Percentiles rank a stretch among this genome's conserved stretches.
Evolutionary conservation across 2,888 invertebrate species (phyloP).

Genomic region (Thera obeliscata): DNA sequence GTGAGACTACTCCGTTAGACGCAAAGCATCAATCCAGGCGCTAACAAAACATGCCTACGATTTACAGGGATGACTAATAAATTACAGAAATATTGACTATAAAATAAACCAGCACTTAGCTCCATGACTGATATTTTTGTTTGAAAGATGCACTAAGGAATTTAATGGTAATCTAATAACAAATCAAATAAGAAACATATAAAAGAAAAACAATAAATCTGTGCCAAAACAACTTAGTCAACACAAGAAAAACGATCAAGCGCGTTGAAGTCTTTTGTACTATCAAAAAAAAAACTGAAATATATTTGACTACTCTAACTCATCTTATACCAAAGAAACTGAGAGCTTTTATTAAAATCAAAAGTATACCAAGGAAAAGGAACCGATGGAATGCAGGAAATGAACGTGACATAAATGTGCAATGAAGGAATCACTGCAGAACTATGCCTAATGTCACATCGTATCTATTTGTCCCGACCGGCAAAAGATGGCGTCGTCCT

Average conservation of each 20-base stretch:
- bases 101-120: too few species aligned
- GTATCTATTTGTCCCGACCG: slow-evolving; percentile 49
- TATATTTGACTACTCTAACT: background rate
- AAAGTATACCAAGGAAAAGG: background rate
- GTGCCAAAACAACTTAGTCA: background rate
- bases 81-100: background rate
- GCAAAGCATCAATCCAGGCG: slow-evolving; percentile 33
- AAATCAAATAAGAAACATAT: too few species aligned
- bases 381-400: slow-evolving; percentile 13
- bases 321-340: too few species aligned
- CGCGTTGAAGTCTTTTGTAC: slow-evolving; percentile 26
- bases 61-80: slow-evolving; percentile 2
- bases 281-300: background rate
- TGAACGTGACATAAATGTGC: slow-evolving; percentile 1
- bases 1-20: slow-evolving; percentile 65
- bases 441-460: slow-evolving; percentile 41
- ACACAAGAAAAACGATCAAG: background rate
- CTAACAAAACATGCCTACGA: slow-evolving; percentile 18
- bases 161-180: too few species aligned
- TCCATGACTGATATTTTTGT: too few species aligned
- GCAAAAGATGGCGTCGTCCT: slow-evolving; percentile 53
- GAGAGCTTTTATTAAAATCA: background rate
- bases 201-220: too few species aligned
- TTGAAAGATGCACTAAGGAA: too few species aligned
- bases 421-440: slow-evolving; percentile 28